phyloP scores from a whole-genome alignment of 2,113 vertebrate species.

The Psettodes erumei region DNA sequence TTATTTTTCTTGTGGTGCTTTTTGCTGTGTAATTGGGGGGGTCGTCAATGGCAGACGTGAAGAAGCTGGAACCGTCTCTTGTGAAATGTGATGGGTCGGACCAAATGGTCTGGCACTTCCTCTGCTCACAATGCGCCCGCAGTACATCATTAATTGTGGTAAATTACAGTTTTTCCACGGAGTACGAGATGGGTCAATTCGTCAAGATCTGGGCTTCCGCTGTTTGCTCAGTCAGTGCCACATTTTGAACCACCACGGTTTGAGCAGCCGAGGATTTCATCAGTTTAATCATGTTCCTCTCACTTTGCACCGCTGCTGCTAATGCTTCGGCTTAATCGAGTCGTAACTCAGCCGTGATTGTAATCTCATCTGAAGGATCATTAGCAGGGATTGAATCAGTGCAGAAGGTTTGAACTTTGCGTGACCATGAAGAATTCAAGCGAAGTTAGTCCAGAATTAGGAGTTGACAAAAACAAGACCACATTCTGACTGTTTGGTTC shows the following conservation, averaged over 20 bases:
- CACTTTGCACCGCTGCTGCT: background rate
- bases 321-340: slow-evolving; percentile 24
- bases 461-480: slow-evolving; percentile 44
- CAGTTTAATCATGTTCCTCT: slow-evolving; percentile 3
- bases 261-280: background rate
- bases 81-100: slow-evolving; percentile 9
- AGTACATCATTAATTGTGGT: background rate
- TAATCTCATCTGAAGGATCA: background rate
- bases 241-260: background rate
- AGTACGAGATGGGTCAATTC: background rate
- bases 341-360: slow-evolving; percentile 1
- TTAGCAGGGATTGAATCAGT: background rate
- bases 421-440: slow-evolving; percentile 62
- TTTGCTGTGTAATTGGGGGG: background rate
- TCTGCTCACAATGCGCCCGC: slow-evolving; percentile 12
- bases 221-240: background rate
- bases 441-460: slow-evolving; percentile 26
- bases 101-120: background rate
- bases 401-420: slow-evolving; percentile 20
- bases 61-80: background rate
- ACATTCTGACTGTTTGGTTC: slow-evolving; percentile 42
- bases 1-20: background rate
- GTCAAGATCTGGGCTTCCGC: background rate
- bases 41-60: background rate
- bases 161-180: background rate